Conservation (phyloP, 2,797 vertebrate species). For the Podarcis lilfordi region DNA sequence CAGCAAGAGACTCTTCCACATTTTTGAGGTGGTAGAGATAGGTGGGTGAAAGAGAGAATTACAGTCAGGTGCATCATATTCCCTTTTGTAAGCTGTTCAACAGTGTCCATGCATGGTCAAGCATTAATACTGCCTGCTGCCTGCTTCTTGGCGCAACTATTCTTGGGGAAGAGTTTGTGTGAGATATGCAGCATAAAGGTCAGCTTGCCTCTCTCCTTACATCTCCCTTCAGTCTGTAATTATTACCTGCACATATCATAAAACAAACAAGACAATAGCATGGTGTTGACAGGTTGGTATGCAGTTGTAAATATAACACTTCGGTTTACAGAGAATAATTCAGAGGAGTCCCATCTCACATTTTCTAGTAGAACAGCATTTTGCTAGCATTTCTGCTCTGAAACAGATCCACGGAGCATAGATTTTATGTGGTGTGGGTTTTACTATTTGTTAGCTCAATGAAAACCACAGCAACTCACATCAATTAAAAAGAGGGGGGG, state of each 20-base stretch:
- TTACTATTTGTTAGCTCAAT: neutral
- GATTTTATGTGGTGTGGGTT: neutral
- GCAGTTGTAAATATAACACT: neutral
- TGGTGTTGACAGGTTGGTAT: slow-evolving; percentile 11
- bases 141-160: slow-evolving; percentile 40
- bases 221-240: slow-evolving; percentile 50
- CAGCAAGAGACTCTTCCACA: slow-evolving; percentile 34
- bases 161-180: slow-evolving; percentile 46
- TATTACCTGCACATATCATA: slow-evolving; percentile 61
- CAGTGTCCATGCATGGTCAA: neutral
- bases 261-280: neutral
- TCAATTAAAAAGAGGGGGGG: no score
- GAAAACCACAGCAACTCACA: no score
- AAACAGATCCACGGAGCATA: slow-evolving; percentile 23
- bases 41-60: slow-evolving; percentile 42
- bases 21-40: slow-evolving; percentile 5
- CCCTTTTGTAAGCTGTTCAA: slow-evolving; percentile 48
- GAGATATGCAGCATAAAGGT: slow-evolving; percentile 14
- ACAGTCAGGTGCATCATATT: slow-evolving; percentile 17
- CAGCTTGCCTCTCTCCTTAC: neutral
- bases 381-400: neutral
- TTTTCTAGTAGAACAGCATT: neutral
- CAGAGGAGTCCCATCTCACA: slow-evolving; percentile 18
- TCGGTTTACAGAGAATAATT: slow-evolving; percentile 37
- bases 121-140: slow-evolving; percentile 66